Conservation (phyloP, 1,140 invertebrate genomes). For the Zeugodacus cucurbitae region DNA sequence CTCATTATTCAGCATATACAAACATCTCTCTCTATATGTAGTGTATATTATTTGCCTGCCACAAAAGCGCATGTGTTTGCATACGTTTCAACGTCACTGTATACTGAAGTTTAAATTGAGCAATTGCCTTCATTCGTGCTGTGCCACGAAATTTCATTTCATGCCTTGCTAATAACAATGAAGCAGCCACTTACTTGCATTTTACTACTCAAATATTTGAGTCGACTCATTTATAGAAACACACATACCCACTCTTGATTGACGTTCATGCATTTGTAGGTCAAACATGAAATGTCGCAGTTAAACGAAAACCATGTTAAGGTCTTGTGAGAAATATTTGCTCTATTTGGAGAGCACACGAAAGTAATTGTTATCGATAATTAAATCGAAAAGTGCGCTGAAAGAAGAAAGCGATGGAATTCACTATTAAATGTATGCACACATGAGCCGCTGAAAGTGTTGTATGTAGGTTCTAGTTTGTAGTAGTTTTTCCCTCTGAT, state of each 20-base stretch:
- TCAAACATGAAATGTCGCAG: neutral
- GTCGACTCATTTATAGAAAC: neutral
- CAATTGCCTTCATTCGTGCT: neutral
- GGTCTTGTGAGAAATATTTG: neutral
- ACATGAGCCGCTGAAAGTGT: no score
- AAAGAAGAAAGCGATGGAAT: neutral
- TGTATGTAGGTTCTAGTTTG: no score
- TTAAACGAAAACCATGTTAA: neutral
- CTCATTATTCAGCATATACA: neutral
- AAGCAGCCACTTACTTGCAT: neutral
- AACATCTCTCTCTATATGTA: neutral
- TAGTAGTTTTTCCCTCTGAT: no score
- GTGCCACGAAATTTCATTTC: neutral
- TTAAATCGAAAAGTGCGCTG: neutral
- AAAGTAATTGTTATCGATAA: neutral
- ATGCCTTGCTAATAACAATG: neutral
- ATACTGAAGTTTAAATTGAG: neutral
- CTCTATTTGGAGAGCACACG: neutral
- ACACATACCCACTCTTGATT: no score
- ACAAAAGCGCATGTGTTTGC: neutral
- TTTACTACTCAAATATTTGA: slow-evolving; percentile 2
- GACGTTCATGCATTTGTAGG: neutral
- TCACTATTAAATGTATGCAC: no score
- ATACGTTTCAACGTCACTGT: neutral
- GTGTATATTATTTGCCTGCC: neutral